phyloP scores from a whole-genome alignment of 2,113 vertebrate genomes.

The Calonectris borealis region DNA sequence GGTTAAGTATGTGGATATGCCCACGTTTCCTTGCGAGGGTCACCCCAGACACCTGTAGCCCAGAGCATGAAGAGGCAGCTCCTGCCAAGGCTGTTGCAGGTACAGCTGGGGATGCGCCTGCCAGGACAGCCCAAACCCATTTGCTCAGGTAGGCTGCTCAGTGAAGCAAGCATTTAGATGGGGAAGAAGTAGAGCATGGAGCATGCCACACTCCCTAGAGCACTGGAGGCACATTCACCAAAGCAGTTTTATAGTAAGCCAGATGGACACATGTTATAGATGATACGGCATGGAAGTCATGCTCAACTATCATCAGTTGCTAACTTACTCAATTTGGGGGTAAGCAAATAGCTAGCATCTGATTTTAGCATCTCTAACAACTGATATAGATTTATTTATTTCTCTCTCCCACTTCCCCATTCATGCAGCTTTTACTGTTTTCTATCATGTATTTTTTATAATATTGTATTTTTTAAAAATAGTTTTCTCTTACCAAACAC shows the following conservation, averaged over 20 bases:
- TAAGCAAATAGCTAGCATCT: neutral
- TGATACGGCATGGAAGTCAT: neutral
- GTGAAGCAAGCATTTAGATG: neutral
- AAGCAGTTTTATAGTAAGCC: neutral
- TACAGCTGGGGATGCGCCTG: neutral
- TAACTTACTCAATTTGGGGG: neutral
- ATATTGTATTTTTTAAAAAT: neutral
- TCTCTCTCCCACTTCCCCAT: neutral
- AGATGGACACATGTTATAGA: neutral
- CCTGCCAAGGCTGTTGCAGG: neutral
- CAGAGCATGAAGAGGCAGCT: neutral
- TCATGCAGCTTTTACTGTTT: neutral
- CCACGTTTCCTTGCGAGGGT: neutral
- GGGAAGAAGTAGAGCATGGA: neutral
- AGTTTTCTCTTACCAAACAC: neutral
- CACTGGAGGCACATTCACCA: neutral
- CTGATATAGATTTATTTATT: neutral
- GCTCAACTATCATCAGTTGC: neutral
- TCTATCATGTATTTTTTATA: neutral
- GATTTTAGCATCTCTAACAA: neutral
- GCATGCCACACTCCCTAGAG: neutral
- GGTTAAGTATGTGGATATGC: neutral
- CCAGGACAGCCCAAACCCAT: neutral
- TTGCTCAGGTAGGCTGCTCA: neutral
- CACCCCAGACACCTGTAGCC: neutral